Percentiles rank a stretch among this genome's conserved stretches.
phyloP scores from a whole-genome alignment of 2,113 vertebrate species.

The Bubo bubo region DNA sequence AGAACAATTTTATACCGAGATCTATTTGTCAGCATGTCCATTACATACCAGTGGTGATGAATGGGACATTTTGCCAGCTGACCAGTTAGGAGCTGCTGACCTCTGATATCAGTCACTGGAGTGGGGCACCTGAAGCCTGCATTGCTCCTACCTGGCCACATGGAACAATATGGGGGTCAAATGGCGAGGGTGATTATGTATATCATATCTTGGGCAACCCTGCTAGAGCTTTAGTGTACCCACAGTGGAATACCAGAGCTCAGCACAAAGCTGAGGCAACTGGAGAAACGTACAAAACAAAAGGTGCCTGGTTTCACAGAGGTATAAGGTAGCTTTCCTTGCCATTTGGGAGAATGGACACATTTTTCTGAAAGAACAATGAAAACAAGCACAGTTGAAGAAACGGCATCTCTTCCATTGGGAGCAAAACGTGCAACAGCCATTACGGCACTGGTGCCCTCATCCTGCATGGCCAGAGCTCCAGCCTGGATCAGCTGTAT shows the following conservation, averaged over 20 bases:
- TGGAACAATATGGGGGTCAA: constrained; percentile 80
- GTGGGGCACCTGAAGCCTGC: constrained; percentile 75
- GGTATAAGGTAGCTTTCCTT: constrained; percentile 67
- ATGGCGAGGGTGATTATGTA: constrained; percentile 74
- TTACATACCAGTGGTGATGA: constrained; percentile 78
- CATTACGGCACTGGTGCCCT: neutral
- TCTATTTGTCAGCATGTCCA: constrained; percentile 59
- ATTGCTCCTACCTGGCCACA: constrained; percentile 80
- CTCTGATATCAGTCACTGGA: constrained; percentile 82
- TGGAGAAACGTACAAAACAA: constrained; percentile 73
- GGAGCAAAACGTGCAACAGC: neutral
- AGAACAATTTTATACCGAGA: constrained; percentile 49
- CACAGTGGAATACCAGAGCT: constrained; percentile 73
- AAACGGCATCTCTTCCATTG: neutral
- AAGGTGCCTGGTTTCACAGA: constrained; percentile 80
- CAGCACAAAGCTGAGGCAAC: constrained; percentile 71
- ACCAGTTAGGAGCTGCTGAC: constrained; percentile 73
- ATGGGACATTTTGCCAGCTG: constrained; percentile 77
- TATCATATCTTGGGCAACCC: constrained; percentile 71
- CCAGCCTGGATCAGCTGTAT: neutral
- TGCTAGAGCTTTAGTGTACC: constrained; percentile 69
- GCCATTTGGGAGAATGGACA: constrained; percentile 58
- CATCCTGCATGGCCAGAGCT: neutral
- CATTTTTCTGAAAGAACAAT: constrained; percentile 65
- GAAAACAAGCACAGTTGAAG: constrained; percentile 73